Evolutionary conservation across 2,797 vertebrate genomes (phyloP).

Genomic region (Myotis vivesi): DNA sequence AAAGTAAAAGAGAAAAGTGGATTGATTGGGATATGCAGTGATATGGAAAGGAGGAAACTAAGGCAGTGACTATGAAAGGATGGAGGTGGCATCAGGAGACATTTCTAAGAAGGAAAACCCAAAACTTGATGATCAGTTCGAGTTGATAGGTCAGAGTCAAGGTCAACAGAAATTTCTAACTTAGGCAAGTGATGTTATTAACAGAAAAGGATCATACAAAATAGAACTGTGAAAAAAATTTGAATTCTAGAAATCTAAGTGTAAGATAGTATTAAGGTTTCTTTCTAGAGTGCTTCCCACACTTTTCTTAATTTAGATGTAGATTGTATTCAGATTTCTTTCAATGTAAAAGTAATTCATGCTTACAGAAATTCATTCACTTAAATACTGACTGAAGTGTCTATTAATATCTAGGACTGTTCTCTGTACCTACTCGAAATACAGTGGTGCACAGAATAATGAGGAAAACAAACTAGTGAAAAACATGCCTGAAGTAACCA

Average conservation of each 20-base stretch:
- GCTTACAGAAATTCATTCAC: conserved; percentile 40
- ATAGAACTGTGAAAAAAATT: neutral
- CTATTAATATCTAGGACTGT: neutral
- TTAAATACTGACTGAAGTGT: neutral
- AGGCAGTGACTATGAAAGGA: conserved; percentile 5
- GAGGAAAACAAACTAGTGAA: neutral
- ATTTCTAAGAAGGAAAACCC: neutral
- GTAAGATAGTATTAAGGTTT: conserved; percentile 10
- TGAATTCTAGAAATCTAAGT: conserved; percentile 35
- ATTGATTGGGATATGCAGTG: neutral
- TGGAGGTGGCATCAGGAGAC: neutral
- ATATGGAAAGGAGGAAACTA: neutral
- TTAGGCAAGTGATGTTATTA: neutral
- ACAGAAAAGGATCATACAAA: neutral
- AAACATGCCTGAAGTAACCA: neutral
- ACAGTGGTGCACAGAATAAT: neutral
- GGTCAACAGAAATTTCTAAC: conserved; percentile 29
- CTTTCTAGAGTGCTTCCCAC: conserved; percentile 1
- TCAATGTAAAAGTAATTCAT: conserved; percentile 28
- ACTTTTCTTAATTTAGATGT: neutral
- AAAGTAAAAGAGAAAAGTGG: conserved; percentile 10
- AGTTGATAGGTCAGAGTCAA: neutral
- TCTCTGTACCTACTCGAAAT: neutral
- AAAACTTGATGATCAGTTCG: neutral
- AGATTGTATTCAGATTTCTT: conserved; percentile 13